phyloP scores from a whole-genome alignment of 2,113 vertebrate genomes.

The Paramormyrops kingsleyae region DNA sequence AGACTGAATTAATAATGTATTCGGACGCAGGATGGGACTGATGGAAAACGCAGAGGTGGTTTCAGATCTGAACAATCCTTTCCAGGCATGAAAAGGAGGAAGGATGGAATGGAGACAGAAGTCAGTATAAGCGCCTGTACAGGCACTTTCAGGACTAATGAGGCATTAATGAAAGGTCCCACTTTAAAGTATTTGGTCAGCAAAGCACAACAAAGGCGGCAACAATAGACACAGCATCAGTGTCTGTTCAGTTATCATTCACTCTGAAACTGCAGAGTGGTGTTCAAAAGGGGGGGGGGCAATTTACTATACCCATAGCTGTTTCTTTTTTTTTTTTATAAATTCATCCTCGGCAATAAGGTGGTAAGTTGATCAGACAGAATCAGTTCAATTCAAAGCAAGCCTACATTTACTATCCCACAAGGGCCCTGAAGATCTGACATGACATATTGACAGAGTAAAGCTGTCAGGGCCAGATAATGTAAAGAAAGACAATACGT shows the following conservation, averaged over 20 bases:
- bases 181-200: conserved; percentile 55
- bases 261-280: background rate
- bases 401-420: background rate
- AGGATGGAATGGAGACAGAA: conserved; percentile 45
- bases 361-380: background rate
- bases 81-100: background rate
- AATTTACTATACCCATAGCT: background rate
- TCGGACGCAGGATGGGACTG: conserved; percentile 46
- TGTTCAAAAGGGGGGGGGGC: background rate
- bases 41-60: conserved; percentile 42
- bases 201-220: conserved; percentile 54
- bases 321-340: background rate
- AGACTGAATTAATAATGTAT: conserved; percentile 27
- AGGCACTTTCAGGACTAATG: conserved; percentile 54
- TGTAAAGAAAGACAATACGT: background rate
- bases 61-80: conserved; percentile 41
- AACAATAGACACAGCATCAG: conserved; percentile 49
- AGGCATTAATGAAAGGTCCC: conserved; percentile 65
- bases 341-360: background rate
- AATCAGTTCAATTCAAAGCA: background rate
- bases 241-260: background rate
- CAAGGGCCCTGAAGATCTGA: background rate
- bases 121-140: conserved; percentile 41
- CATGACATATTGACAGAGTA: background rate
- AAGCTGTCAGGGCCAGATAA: background rate